These are phyloP conservation scores for Tribolium madens DNA, from an alignment of 1,140 invertebrate species.

Conservation along the genomic window DNA sequence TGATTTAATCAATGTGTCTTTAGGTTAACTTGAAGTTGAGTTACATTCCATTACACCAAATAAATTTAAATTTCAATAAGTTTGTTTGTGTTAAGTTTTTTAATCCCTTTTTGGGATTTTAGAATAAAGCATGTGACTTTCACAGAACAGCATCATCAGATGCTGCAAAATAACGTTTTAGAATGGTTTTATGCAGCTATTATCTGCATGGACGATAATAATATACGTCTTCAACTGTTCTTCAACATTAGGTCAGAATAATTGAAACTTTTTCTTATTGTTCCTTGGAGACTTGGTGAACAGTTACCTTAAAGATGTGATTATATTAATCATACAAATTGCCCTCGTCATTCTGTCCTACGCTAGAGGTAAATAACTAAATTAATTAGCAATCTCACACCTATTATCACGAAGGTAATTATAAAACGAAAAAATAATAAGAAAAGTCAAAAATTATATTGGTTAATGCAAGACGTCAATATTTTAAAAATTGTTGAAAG, in stretches of 20 bases:
- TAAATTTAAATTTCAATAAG: too few relatives aligned
- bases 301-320: slow-evolving; percentile 17
- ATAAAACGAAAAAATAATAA: too few relatives aligned
- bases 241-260: slow-evolving; percentile 11
- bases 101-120: background rate
- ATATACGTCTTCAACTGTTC: slow-evolving; percentile 2
- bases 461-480: too few relatives aligned
- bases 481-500: too few relatives aligned
- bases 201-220: slow-evolving; percentile 1
- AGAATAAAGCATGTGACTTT: background rate
- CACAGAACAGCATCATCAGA: background rate
- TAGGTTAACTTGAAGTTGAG: background rate
- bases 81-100: too few relatives aligned
- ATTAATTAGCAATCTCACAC: slow-evolving; percentile 20
- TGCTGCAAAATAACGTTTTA: background rate
- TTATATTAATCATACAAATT: slow-evolving; percentile 3
- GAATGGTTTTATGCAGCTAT: background rate
- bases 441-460: too few relatives aligned
- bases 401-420: background rate
- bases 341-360: background rate
- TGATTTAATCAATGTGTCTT: background rate
- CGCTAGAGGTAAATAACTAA: background rate
- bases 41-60: background rate
- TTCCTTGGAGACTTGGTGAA: background rate
- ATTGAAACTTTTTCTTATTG: slow-evolving; percentile 11